Evolutionary conservation across 1,140 invertebrate genomes (phyloP), one percentile per base, ranked within the genome.

Genomic region (Adoxophyes honmai): DNA sequence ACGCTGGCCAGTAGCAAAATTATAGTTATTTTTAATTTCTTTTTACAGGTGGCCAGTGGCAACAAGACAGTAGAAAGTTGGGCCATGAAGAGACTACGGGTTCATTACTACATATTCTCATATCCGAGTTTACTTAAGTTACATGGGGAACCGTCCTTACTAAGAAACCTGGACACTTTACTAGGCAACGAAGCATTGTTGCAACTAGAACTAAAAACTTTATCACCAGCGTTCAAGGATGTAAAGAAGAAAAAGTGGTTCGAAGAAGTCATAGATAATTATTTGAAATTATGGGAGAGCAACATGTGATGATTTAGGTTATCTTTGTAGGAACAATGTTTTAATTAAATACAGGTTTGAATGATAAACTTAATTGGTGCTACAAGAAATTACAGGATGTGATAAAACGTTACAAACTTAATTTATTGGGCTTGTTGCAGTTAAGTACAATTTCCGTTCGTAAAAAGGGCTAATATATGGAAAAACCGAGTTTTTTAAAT

Each of bases 201-300:
- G 34, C 94, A 96, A 83, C 81, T 96, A 56, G 93, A 96, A 68
- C 85, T 97, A 69, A 93, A 93, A 66, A 94, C 94, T 38, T 86
- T 97, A 53, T 91, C 93, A 28, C 92, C 94, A 1, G 92, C 94
- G 0, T 95, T 97, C 69, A 93, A 94, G 59, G 93, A 96, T 62
- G 88, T 86, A 1, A 82, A 91, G 6, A 94, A 94, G 73, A 91
- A 92, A 70, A 90, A 93, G 65, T 96, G 95, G 94, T 96, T 96
- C 84, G 92, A 94, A 57, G 94, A 96, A 89, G 94, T 96, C 36
- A 92, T 97, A 72, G 95, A 96, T 81, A 96, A 97, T 90, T 94
- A 95, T 86, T 91, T 96, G 73, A 95, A 96, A 90, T 88, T 96
- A 36, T 96, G 95, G 95, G 95, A 97, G 85, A 93, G 94, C 63